Base-by-base conservation (phyloP, 2,113 vertebrate genomes). In the Pseudopipra pipra region DNA sequence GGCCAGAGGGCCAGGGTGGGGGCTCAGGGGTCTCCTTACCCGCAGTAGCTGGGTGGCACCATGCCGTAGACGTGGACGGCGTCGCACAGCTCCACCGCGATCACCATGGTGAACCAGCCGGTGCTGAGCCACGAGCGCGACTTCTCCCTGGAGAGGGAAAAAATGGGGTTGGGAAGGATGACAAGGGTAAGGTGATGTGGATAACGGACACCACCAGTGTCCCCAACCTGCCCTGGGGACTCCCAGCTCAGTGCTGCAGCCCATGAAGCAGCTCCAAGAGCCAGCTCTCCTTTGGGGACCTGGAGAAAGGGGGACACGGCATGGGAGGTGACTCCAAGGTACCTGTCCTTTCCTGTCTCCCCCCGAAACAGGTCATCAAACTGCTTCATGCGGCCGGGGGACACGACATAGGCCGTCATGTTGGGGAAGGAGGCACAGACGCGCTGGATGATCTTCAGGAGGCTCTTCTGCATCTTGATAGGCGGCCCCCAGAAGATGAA, bases 21-120 rank as follows among this genome's bases (percentile, higher is more conserved):
- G 47, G 23, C 7, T 46, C 1, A 1, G 47, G 27, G 70, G 23
- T 46, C 30, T 74, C 96, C 98, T 98, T 94, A 99, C 99, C 98
- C 98, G 77, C 99, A 99, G 97, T 99, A 98, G 97, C 96, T 98
- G 5, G 99, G 98, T 6, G 99, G 99, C 70, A 99, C 99, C 99
- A 99, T 99, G 93, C 99, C 99, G 1, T 99, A 99, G 28, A 99
- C 99, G 13, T 99, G 99, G 85, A 99, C 98, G 2, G 97, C 98
- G 51, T 99, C 99, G n/a, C 99, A 99, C 71, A 99, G 90, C 94
- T 99, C 99, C 51, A 99, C 98, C 0, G 99, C 99, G 2, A 99
- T 99, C 95, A 99, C 99, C 99, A 99, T 99, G 91, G 99, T 99
- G 97, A 99, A 99, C 99, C 99, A 99, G 87, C 99, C 99, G 0